phyloP scores from a whole-genome alignment of 2,797 vertebrate species.

The Lates japonicus region DNA sequence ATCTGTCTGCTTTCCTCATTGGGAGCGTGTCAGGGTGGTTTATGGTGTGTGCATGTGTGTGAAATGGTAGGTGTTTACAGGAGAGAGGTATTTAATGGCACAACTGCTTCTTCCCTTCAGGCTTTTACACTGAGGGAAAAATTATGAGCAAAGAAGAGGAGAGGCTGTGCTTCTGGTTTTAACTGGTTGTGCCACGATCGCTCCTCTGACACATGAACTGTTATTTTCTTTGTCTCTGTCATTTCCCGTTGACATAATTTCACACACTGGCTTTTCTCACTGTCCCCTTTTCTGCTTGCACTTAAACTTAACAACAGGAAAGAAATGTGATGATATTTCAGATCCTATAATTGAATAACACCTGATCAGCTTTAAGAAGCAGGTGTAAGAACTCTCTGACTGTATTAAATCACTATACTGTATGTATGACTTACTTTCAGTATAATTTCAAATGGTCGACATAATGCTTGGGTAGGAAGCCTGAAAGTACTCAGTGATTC shows the following conservation, averaged over 20 bases:
- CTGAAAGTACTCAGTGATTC: background rate
- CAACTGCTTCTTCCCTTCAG: background rate
- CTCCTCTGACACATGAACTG: background rate
- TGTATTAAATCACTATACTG: background rate
- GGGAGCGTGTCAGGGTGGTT: constrained; percentile 5
- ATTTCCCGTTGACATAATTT: background rate
- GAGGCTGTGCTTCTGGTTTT: constrained; percentile 22
- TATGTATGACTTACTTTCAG: background rate
- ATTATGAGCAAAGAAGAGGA: background rate
- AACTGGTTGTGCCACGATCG: constrained; percentile 9
- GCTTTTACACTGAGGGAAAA: constrained; percentile 4
- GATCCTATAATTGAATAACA: constrained; percentile 7
- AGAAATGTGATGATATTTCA: constrained; percentile 11
- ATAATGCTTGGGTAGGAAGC: background rate
- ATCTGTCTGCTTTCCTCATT: constrained; percentile 7
- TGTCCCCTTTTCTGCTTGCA: background rate
- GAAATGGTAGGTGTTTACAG: constrained; percentile 21
- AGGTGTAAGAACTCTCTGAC: background rate
- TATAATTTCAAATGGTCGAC: background rate
- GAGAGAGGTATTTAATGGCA: background rate
- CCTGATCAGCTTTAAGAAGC: background rate
- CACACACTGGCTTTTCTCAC: constrained; percentile 3
- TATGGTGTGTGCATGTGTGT: constrained; percentile 5
- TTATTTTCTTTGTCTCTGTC: constrained; percentile 10
- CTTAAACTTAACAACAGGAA: background rate